Percentiles rank a stretch among this genome's conserved stretches.
Evolutionary conservation across 2,888 invertebrate species (phyloP).

Genomic region (Ariolimax columbianus): DNA sequence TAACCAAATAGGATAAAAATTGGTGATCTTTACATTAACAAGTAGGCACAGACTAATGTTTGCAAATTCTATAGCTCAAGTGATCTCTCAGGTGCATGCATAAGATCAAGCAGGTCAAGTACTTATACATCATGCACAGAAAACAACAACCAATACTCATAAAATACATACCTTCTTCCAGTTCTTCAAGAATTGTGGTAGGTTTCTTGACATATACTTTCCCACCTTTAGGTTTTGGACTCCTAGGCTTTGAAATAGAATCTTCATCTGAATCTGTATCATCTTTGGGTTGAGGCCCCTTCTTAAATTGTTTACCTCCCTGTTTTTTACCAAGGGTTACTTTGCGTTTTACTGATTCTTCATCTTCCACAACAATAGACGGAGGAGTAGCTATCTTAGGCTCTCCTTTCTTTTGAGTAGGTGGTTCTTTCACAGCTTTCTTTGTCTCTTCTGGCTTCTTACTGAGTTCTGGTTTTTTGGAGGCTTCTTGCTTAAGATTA

Average conservation of each 20-base stretch:
- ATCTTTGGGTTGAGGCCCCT: conserved; percentile 16
- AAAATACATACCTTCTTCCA: conserved; percentile 65
- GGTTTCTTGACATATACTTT: conserved; percentile 68
- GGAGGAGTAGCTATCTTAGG: conserved; percentile 54
- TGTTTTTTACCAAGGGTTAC: conserved; percentile 10
- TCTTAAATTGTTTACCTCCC: conserved; percentile 34
- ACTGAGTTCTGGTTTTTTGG: conserved; percentile 13
- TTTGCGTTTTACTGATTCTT: conserved; percentile 33
- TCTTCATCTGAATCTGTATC: conserved; percentile 38
- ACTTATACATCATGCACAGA: not conserved
- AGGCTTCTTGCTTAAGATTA: conserved; percentile 43
- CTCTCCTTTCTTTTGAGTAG: conserved; percentile 14
- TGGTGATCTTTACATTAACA: no score
- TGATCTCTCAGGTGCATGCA: not conserved
- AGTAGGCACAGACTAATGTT: no score
- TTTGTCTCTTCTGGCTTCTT: conserved; percentile 49
- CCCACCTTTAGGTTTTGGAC: conserved; percentile 59
- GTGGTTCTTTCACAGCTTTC: conserved; percentile 41
- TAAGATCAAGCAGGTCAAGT: not conserved
- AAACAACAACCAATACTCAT: not conserved
- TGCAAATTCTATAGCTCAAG: not conserved
- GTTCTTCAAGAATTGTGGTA: conserved; percentile 70
- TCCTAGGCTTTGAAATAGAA: not conserved
- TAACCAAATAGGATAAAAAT: no score
- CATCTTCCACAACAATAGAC: conserved; percentile 63